These are phyloP conservation scores for Bombus impatiens DNA, from an alignment of 1,140 invertebrate genomes.

Conservation along the genomic window DNA sequence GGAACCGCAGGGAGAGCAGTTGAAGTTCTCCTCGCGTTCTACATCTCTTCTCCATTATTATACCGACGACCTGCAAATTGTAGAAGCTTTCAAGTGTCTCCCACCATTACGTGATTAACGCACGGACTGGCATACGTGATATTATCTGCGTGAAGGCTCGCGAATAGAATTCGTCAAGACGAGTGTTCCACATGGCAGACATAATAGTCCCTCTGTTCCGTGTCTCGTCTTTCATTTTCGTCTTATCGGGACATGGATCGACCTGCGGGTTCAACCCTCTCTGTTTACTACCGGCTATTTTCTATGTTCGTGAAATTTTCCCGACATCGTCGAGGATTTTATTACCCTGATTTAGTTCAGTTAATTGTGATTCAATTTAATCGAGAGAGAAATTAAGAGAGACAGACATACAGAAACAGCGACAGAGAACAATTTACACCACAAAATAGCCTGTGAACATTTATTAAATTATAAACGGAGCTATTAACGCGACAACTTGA, in stretches of 20 bases:
- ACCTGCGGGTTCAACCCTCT: neutral
- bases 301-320: neutral
- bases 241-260: conserved; percentile 38
- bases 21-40: conserved; percentile 45
- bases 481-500: neutral
- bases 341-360: neutral
- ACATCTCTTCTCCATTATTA: conserved; percentile 61
- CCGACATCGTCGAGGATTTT: neutral
- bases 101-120: conserved; percentile 61
- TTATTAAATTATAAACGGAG: neutral
- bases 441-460: neutral
- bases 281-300: neutral
- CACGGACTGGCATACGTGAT: conserved; percentile 42
- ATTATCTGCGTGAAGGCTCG: conserved; percentile 38
- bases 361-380: neutral
- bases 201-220: conserved; percentile 31
- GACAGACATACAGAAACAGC: too few relatives aligned
- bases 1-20: conserved; percentile 5
- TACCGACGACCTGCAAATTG: conserved; percentile 59
- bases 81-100: conserved; percentile 50
- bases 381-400: neutral
- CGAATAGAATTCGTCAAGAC: conserved; percentile 48
- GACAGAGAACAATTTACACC: too few relatives aligned
- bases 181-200: neutral
- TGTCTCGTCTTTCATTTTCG: conserved; percentile 51